phyloP scores from a whole-genome alignment of 2,113 vertebrate species.

The Natator depressus region DNA sequence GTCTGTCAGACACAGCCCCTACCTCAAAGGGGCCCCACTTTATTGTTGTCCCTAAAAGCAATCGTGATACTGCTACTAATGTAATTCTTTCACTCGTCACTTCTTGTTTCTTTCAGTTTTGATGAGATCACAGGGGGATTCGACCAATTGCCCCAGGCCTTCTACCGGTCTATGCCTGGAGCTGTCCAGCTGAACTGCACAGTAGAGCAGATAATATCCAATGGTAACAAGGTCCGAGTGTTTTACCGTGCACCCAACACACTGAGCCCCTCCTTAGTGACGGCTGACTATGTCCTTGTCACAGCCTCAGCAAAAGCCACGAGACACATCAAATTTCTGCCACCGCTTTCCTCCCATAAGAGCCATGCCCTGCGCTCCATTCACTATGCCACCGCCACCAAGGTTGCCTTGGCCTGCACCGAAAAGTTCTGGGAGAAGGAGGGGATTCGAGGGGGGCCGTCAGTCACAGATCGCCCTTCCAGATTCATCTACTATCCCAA shows the following conservation, averaged over 20 bases:
- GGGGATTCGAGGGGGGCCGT: conserved; percentile 80
- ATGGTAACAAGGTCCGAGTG: neutral
- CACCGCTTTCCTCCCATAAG: conserved; percentile 76
- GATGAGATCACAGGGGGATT: conserved; percentile 60
- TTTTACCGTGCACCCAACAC: neutral
- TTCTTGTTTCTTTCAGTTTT: conserved; percentile 22
- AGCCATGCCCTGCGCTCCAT: conserved; percentile 80
- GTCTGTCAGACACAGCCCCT: rapidly evolving
- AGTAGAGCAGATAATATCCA: neutral
- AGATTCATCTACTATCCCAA: conserved; percentile 88
- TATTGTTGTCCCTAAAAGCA: rapidly evolving
- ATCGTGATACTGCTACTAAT: rapidly evolving
- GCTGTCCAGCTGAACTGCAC: neutral
- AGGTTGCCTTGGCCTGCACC: conserved; percentile 82
- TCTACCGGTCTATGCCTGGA: neutral
- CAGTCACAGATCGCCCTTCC: conserved; percentile 81
- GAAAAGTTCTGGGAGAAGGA: conserved; percentile 86
- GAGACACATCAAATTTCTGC: conserved; percentile 81
- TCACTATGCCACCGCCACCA: conserved; percentile 82
- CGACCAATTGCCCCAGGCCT: conserved; percentile 62
- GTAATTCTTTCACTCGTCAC: rapidly evolving
- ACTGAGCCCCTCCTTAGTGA: rapidly evolving
- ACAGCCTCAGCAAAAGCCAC: conserved; percentile 82
- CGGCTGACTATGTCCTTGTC: conserved; percentile 77
- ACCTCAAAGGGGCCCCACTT: rapidly evolving